Conservation (phyloP, 2,888 invertebrate genomes). For the Chalcosyrphus nemorum region DNA sequence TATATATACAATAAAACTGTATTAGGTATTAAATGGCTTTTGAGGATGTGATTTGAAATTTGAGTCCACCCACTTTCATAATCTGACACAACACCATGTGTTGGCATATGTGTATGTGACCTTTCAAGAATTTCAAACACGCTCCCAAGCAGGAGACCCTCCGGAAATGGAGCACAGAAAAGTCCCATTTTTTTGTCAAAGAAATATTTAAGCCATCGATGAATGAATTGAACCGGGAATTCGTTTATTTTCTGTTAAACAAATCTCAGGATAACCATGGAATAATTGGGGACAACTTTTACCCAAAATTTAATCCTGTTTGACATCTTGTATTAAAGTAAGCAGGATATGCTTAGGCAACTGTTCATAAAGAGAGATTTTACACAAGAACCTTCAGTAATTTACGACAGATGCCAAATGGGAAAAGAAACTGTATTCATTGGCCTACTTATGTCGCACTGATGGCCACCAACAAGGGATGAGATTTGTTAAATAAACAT, state of each 20-base stretch:
- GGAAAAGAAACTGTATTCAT: not conserved
- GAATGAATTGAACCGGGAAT: not conserved
- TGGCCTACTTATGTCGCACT: constrained; percentile 24
- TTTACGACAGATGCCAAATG: not conserved
- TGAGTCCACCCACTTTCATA: constrained; percentile 22
- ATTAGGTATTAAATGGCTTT: constrained; percentile 32
- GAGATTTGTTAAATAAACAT: constrained; percentile 31
- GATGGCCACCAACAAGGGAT: not conserved
- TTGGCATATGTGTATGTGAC: not conserved
- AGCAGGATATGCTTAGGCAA: not conserved
- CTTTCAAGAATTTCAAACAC: constrained; percentile 11
- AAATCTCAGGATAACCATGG: constrained; percentile 28
- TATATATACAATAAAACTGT: constrained; percentile 11
- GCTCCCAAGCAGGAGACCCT: constrained; percentile 16
- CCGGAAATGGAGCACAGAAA: not conserved
- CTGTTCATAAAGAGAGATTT: not conserved
- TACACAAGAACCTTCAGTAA: not conserved
- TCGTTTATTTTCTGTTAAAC: constrained; percentile 18
- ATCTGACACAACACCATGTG: constrained; percentile 25
- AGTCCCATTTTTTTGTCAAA: constrained; percentile 1
- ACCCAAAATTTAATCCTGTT: constrained; percentile 17
- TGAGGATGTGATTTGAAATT: constrained; percentile 28
- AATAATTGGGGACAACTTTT: constrained; percentile 21
- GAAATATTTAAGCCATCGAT: constrained; percentile 18
- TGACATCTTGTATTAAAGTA: constrained; percentile 14